Base-by-base conservation (phyloP, 64 coral and sea anemone genomes). In the Anthopleura sola region DNA sequence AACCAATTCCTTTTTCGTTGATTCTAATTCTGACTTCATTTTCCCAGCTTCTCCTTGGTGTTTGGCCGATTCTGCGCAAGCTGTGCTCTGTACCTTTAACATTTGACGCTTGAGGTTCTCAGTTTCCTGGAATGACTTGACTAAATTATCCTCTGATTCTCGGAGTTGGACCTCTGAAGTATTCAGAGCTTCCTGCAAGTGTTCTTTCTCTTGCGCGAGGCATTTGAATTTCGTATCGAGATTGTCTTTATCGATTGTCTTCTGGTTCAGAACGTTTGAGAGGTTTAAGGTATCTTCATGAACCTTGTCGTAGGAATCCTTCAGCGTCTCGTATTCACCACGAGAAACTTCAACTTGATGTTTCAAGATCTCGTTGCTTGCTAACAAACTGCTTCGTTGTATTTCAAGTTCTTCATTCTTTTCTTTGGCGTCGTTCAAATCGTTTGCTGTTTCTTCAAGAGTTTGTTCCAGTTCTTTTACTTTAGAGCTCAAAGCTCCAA, bases 51-150 rank as follows among this genome's bases (percentile, higher is more conserved):
- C 94, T 38, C 60, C 87, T 16, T 97, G 90, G 31, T 84, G 76
- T 32, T 68, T 85, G 14, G 85, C 94, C 18, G 74, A 89, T 29
- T 97, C 94, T 21, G 90, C 87, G 84, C 94, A 97, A 33, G 90
- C 87, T 33, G 84, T 76, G 18, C 90, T 97, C 74, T 97, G 90
- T 13, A 97, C 47, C 74, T 97, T 97, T 21, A 97, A 40, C 47
- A 82, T 90, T 53, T 97, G 87, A 36, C 94, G 78, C 80, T 97
- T 97, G 13, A 97, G 68, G 19, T 81, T 86, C 37, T 97, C 94
- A 20, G 55, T 84, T 69, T 97, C 94, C 24, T 92, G 94, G 84
- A 97, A 97, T 0, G 84, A 53, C 62, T 90, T 97, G 24, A 74
- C 87, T 10, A 89, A 38, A 50, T 90, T 80, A 2, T 82, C 85